Percentiles rank a stretch among this genome's conserved stretches.
These are phyloP conservation scores for Thermophis baileyi DNA, from an alignment of 2,113 vertebrate genomes.

Conservation along the genomic window DNA sequence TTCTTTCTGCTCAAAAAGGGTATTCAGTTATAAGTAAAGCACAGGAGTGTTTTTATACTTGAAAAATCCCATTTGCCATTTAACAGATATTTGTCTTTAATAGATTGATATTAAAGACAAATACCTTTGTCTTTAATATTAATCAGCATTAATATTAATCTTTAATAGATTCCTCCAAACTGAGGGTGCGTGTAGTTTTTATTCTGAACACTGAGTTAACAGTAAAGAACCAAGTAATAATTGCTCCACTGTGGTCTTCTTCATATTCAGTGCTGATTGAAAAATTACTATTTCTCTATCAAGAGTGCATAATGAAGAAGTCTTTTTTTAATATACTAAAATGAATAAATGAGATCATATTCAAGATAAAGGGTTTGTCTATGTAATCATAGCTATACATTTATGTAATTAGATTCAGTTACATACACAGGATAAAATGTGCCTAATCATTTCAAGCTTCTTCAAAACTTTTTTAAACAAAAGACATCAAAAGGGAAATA, in stretches of 20 bases:
- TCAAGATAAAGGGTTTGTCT: conserved; percentile 60
- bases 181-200: conserved; percentile 1
- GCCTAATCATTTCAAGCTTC: conserved; percentile 54
- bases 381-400: conserved; percentile 66
- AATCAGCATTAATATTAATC: neutral
- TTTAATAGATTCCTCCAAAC: neutral
- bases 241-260: conserved; percentile 39
- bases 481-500: conserved; percentile 57
- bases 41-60: neutral
- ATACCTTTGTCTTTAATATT: neutral
- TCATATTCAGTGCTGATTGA: conserved; percentile 33
- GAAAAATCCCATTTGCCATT: neutral
- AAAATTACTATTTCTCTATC: conserved; percentile 46
- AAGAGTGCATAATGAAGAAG: conserved; percentile 37
- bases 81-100: neutral
- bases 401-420: conserved; percentile 70
- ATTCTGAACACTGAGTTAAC: conserved; percentile 34
- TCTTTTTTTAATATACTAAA: conserved; percentile 48
- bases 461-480: conserved; percentile 48
- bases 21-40: neutral
- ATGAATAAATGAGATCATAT: conserved; percentile 49
- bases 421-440: conserved; percentile 60
- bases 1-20: neutral
- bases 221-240: conserved; percentile 54
- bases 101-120: neutral